Evolutionary conservation across 2,113 vertebrate genomes (phyloP).

Genomic region (Pelobates fuscus): DNA sequence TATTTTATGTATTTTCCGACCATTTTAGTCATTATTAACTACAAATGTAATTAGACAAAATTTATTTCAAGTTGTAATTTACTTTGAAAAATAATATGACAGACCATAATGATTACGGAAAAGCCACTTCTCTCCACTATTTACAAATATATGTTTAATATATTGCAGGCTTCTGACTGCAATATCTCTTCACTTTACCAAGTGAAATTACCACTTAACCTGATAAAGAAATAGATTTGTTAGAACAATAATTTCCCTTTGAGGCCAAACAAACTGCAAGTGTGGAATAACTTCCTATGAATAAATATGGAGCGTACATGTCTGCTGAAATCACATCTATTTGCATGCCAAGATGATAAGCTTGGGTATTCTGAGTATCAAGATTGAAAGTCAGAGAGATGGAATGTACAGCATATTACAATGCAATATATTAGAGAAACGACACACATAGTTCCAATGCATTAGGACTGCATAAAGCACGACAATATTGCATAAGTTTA

Average conservation of each 20-base stretch:
- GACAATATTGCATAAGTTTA: no score
- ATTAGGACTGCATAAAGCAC: no score
- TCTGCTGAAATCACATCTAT: not conserved
- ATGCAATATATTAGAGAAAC: no score
- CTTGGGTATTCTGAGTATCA: constrained; percentile 9
- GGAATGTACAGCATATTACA: not conserved
- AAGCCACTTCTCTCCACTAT: no score
- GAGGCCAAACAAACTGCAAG: constrained; percentile 9
- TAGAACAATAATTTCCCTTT: constrained; percentile 14
- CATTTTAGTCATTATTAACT: no score
- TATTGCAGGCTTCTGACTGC: not conserved
- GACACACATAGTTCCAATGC: no score
- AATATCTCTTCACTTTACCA: not conserved
- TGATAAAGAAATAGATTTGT: constrained; percentile 20
- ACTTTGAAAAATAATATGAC: no score
- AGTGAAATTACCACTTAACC: constrained; percentile 19
- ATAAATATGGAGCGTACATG: constrained; percentile 14
- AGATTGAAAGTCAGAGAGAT: not conserved
- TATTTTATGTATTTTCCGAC: no score
- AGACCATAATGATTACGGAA: no score
- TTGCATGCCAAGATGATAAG: constrained; percentile 28
- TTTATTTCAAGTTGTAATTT: no score
- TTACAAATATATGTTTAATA: not conserved
- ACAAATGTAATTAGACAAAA: no score
- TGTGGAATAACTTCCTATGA: not conserved